Conservation (phyloP, 2,113 vertebrate genomes). For the Cryptotis parvus region DNA sequence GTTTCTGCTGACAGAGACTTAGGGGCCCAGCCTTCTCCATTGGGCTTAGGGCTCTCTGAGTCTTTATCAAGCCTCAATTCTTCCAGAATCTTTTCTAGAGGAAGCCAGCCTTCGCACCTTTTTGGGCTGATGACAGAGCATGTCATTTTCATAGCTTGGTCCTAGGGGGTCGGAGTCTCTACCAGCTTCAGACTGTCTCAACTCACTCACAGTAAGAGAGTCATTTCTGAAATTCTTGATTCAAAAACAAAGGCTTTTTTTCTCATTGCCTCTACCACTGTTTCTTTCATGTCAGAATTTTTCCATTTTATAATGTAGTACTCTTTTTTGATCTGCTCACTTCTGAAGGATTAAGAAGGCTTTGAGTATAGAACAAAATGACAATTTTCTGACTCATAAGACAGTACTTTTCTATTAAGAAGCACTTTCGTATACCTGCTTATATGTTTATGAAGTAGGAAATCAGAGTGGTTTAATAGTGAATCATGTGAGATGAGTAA, state of each 20-base stretch:
- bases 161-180: no score
- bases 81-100: no score
- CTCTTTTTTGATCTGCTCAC: conserved; percentile 28
- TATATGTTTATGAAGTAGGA: conserved; percentile 24
- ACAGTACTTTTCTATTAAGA: conserved; percentile 7
- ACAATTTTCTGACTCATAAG: not conserved
- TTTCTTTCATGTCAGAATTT: conserved; percentile 44
- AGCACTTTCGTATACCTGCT: not conserved
- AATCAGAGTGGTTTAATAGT: not conserved
- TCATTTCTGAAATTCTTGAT: conserved; percentile 26
- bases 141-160: no score
- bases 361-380: not conserved
- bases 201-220: not conserved
- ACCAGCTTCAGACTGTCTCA: not conserved
- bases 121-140: no score
- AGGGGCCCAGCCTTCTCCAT: no score
- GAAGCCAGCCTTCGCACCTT: no score
- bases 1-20: no score
- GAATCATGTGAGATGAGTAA: conserved; percentile 13
- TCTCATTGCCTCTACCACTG: not conserved
- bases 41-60: no score
- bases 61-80: no score
- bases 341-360: conserved; percentile 5
- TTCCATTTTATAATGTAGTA: not conserved
- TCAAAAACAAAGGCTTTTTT: conserved; percentile 13